Evolutionary conservation across 2,113 vertebrate genomes (phyloP).

Genomic region (Candoia aspera): DNA sequence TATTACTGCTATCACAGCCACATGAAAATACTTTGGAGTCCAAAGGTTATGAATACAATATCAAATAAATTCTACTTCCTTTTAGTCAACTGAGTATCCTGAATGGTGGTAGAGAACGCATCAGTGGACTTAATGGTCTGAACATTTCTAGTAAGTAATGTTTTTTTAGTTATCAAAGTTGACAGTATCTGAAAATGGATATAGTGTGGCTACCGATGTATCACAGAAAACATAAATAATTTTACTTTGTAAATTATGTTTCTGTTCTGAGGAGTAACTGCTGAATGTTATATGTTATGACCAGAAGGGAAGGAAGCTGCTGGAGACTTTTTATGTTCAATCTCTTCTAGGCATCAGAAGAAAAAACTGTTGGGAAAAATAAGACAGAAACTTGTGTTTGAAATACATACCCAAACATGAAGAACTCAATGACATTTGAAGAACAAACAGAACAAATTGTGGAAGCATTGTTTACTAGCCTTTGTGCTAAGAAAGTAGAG

Average conservation of each 20-base stretch:
- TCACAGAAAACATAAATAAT: neutral
- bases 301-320: neutral
- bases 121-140: neutral
- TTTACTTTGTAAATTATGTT: neutral
- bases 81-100: neutral
- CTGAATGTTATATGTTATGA: neutral
- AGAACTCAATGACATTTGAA: slow-evolving; percentile 53
- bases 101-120: neutral
- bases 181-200: neutral
- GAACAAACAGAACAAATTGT: slow-evolving; percentile 54
- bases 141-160: neutral
- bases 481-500: fast-evolving
- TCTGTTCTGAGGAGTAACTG: neutral
- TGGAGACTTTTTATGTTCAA: fast-evolving
- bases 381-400: no score
- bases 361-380: neutral
- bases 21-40: neutral
- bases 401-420: slow-evolving; percentile 46
- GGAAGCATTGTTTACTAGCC: slow-evolving; percentile 38
- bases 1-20: neutral
- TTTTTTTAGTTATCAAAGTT: fast-evolving
- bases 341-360: neutral
- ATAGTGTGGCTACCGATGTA: neutral
- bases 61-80: neutral
- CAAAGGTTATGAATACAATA: neutral